Evolutionary conservation across 2,113 vertebrate genomes (phyloP), one percentile per base, ranked within the genome.

Genomic region (Rhabdomys dilectus): DNA sequence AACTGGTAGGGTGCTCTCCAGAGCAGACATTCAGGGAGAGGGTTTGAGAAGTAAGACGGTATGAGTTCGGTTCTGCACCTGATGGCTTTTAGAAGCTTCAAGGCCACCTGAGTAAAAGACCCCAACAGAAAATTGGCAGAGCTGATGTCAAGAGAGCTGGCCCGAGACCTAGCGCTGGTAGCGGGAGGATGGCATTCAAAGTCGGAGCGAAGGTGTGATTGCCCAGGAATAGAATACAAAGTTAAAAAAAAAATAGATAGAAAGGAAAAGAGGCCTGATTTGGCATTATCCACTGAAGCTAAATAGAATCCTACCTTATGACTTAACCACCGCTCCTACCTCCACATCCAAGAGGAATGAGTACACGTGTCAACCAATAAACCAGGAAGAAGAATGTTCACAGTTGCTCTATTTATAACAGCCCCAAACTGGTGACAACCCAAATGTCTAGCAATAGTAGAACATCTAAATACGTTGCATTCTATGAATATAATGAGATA

Each of bases 211-310:
- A 94, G 85, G 95, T 60, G 68, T 84, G 84, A 91, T 39, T 87
- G 75, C 90, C 85, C 92, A 76, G 81, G 95, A 92, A 95, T 88
- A 97, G 88, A 95, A 88, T 51, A 82, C 72, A 72, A 93, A 93
- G 56, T 91, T 88, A 8, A 64, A 36, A 84, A 94, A 89, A 78
- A 80, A 21, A 19, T 19, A 56, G 64, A 29, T 4, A 29, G 53
- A 56, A 87, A 70, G 84, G 34, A 75, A 92, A 86, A 68, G 92
- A 91, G 76, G 51, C 75, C 70, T 92, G 80, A 75, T 66, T 72
- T 89, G 88, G 80, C 92, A 84, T 8, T 70, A 90, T 60, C 36
- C 64, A 87, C 64, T 60, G 78, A 82, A 91, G 48, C 84, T 93
- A 90, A 91, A 88, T 45, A 80, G 95, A 96, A 85, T 70, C 78